Conservation (phyloP, 2,888 invertebrate species). For the Oeneis ivallda region DNA sequence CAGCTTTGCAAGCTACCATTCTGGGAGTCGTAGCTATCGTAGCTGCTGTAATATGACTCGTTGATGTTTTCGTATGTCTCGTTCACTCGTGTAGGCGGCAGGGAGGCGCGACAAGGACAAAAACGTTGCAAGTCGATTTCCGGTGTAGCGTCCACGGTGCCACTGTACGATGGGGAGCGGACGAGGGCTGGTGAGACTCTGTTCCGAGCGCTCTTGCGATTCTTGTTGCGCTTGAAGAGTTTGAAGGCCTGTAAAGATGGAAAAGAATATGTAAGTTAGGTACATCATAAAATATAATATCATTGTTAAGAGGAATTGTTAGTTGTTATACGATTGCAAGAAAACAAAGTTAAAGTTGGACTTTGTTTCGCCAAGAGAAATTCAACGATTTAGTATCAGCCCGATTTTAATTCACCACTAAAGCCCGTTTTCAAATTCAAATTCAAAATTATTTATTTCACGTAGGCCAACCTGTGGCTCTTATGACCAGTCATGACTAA, state of each 20-base stretch:
- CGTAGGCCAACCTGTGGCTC: too few relatives aligned
- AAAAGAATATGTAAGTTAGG: slow-evolving; percentile 2
- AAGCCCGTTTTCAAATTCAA: too few relatives aligned
- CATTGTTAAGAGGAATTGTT: too few relatives aligned
- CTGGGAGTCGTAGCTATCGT: slow-evolving; percentile 66
- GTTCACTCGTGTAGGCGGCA: slow-evolving; percentile 55
- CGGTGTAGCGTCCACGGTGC: slow-evolving; percentile 69
- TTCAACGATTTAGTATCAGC: too few relatives aligned
- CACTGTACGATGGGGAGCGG: slow-evolving; percentile 68
- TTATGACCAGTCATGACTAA: too few relatives aligned
- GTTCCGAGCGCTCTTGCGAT: slow-evolving; percentile 62
- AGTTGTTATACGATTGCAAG: too few relatives aligned
- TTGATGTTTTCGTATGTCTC: slow-evolving; percentile 58
- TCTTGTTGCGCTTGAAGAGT: slow-evolving; percentile 68
- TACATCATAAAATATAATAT: neutral
- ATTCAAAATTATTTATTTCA: too few relatives aligned
- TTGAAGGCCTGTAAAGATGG: slow-evolving; percentile 67
- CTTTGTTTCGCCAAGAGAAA: too few relatives aligned
- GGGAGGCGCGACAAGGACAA: slow-evolving; percentile 67
- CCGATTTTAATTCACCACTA: too few relatives aligned
- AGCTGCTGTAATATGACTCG: slow-evolving; percentile 55
- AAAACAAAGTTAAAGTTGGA: too few relatives aligned
- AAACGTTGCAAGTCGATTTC: slow-evolving; percentile 70
- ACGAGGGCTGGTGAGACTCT: slow-evolving; percentile 66
- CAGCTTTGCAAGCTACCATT: slow-evolving; percentile 62